Conservation (phyloP, 35 echinoderm and acorn worm genomes). For the Amphiura filiformis region DNA sequence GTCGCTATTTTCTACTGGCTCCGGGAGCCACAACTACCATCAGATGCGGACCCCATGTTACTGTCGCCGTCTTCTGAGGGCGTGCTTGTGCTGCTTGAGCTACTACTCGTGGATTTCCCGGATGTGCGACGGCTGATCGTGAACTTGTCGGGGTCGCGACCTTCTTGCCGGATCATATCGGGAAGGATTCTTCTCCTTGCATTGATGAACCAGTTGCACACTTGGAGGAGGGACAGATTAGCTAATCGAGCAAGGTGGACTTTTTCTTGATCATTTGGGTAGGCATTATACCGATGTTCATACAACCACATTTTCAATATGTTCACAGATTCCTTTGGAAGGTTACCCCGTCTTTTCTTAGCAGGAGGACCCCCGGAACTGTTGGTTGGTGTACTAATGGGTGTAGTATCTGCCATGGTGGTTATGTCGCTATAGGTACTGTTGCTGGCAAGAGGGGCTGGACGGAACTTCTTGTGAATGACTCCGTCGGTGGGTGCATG, state of each 20-base stretch:
- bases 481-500: conserved; percentile 13
- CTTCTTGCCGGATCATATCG: conserved; percentile 95
- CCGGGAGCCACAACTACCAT: conserved; percentile 15
- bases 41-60: conserved; percentile 36
- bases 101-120: conserved; percentile 26
- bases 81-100: conserved; percentile 27
- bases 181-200: conserved; percentile 85
- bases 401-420: not conserved
- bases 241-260: conserved; percentile 74
- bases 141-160: conserved; percentile 90
- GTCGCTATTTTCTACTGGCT: conserved; percentile 29
- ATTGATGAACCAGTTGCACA: conserved; percentile 99
- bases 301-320: conserved; percentile 96
- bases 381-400: not conserved
- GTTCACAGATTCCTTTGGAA: conserved; percentile 95
- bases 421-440: not conserved
- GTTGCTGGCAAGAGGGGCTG: not conserved
- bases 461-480: conserved; percentile 76
- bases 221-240: conserved; percentile 88
- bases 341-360: conserved; percentile 94
- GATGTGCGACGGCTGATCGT: conserved; percentile 81
- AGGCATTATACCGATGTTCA: conserved; percentile 97
- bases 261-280: conserved; percentile 98
- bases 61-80: conserved; percentile 60
- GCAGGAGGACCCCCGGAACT: conserved; percentile 17